phyloP scores from a whole-genome alignment of 2,797 vertebrate species.

The Monodelphis domestica region DNA sequence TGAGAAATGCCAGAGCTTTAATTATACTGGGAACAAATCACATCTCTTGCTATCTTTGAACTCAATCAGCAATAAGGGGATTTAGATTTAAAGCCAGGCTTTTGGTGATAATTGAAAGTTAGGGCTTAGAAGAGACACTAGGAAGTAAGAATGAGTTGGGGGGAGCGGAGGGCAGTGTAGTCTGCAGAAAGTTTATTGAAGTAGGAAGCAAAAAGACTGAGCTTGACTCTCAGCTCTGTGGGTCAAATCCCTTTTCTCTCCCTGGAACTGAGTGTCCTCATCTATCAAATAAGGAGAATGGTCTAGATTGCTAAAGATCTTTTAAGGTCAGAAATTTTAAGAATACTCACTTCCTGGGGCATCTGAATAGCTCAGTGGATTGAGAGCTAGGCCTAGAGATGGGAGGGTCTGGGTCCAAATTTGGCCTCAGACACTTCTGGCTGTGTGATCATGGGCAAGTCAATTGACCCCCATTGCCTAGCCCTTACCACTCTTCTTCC shows the following conservation, averaged over 20 bases:
- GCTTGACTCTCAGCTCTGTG: not conserved
- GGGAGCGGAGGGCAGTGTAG: not conserved
- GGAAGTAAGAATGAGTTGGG: not conserved
- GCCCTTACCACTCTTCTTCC: no score
- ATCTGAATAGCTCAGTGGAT: no score
- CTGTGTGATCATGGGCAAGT: no score
- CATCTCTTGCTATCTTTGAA: not conserved
- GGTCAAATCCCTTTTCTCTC: not conserved
- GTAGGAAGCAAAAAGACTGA: not conserved
- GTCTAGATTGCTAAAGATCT: not conserved
- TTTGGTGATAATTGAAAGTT: conserved; percentile 30
- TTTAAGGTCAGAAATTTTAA: not conserved
- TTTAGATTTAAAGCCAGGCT: conserved; percentile 19
- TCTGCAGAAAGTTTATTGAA: not conserved
- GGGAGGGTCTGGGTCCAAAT: no score
- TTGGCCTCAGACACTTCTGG: no score
- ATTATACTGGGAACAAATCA: conserved; percentile 21
- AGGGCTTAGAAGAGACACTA: not conserved
- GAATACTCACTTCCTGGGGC: not conserved
- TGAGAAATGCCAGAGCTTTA: conserved; percentile 25
- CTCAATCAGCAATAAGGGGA: conserved; percentile 30
- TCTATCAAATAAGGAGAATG: not conserved
- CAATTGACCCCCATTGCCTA: no score
- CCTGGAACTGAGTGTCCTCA: not conserved
- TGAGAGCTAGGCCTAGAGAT: no score